Conservation (phyloP, 2,888 invertebrate species). For the Cataglyphis albicans region DNA sequence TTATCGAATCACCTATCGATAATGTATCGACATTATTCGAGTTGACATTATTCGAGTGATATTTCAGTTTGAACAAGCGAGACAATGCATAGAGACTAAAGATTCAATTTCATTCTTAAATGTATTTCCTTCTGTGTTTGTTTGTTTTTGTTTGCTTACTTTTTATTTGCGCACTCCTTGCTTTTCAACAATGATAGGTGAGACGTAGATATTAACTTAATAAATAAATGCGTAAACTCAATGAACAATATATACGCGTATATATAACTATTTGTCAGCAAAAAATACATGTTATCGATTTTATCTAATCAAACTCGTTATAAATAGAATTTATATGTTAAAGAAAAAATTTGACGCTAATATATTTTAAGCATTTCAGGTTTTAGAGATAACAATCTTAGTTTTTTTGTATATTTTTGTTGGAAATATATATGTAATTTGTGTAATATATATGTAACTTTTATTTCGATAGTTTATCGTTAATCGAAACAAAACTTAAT, state of each 20-base stretch:
- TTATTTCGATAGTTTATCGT: background rate
- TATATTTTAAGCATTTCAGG: background rate
- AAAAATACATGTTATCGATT: background rate
- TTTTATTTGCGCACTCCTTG: too few species aligned
- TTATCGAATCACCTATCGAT: slow-evolving; percentile 9
- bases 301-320: too few species aligned
- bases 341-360: background rate
- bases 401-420: background rate
- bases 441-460: background rate
- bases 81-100: background rate
- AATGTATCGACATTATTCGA: background rate
- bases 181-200: background rate
- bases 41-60: background rate
- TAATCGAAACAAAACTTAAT: background rate
- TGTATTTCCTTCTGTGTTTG: background rate
- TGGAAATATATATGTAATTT: background rate
- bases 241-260: background rate
- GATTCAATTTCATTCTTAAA: background rate
- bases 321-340: background rate
- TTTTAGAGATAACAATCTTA: background rate
- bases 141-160: background rate
- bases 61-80: slow-evolving; percentile 6
- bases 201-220: background rate
- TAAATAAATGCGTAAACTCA: background rate
- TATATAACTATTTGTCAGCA: background rate